A percentile compares a stretch with the other conserved stretches of the same genome.
These are phyloP conservation scores for Furcifer pardalis DNA, from an alignment of 2,797 vertebrate species.

Conservation along the genomic window DNA sequence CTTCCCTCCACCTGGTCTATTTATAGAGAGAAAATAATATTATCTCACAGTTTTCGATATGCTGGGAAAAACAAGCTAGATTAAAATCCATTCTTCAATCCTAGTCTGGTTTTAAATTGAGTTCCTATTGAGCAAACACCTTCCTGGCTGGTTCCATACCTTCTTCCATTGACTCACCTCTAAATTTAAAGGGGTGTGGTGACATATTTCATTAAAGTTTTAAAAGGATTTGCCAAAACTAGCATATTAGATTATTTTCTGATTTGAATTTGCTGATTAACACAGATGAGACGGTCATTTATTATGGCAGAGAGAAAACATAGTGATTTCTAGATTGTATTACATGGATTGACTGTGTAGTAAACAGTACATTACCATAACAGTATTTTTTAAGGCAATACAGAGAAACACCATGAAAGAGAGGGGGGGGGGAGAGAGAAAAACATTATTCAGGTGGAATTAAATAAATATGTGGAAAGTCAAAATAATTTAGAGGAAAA, in stretches of 20 bases:
- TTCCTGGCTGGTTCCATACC: background rate
- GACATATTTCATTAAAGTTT: background rate
- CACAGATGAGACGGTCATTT: background rate
- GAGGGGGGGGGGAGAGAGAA: no score
- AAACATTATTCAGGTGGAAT: background rate
- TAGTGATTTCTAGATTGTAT: background rate
- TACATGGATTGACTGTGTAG: background rate
- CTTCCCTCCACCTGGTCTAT: background rate
- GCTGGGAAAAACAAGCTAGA: background rate
- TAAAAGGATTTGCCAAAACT: background rate
- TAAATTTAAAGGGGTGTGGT: background rate
- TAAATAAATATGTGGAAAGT: background rate
- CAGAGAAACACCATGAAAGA: no score
- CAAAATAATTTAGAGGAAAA: background rate
- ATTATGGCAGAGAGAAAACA: background rate
- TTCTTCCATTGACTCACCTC: background rate
- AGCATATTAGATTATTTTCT: background rate
- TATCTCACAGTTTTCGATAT: background rate
- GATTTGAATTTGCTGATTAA: background rate
- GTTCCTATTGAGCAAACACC: background rate
- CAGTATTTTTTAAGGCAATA: no score
- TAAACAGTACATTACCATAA: no score
- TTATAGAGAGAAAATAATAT: background rate
- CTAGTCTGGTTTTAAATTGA: background rate
- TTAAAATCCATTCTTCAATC: background rate